These are phyloP conservation scores for Tinea pellionella DNA, from an alignment of 2,888 invertebrate genomes.

Conservation along the genomic window DNA sequence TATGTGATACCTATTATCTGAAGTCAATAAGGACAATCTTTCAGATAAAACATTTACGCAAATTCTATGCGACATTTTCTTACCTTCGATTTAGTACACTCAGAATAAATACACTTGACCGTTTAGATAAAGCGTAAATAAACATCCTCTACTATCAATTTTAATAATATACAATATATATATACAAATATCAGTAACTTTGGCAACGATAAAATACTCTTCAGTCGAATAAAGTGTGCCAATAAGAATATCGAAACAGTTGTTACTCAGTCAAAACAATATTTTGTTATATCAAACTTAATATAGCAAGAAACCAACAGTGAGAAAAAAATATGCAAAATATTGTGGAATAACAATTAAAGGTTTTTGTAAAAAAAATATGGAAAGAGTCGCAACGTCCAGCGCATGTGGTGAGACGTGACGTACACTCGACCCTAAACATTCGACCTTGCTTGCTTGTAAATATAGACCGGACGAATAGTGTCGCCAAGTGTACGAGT, in stretches of 20 bases:
- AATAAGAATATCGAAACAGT: neutral
- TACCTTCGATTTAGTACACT: slow-evolving; percentile 1
- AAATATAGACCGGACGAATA: slow-evolving; percentile 38
- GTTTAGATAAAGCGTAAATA: neutral
- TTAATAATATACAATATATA: neutral
- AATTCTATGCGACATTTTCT: slow-evolving; percentile 36
- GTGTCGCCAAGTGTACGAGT: slow-evolving; percentile 37
- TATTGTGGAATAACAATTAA: too few relatives aligned
- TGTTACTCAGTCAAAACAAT: too few relatives aligned
- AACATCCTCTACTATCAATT: neutral
- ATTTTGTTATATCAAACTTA: too few relatives aligned
- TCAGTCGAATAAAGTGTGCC: neutral
- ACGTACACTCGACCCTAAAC: slow-evolving; percentile 2
- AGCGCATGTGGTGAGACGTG: slow-evolving; percentile 2
- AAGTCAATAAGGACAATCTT: slow-evolving; percentile 19
- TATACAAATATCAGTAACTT: neutral
- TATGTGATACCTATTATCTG: neutral
- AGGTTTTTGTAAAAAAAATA: too few relatives aligned
- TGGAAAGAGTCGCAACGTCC: neutral
- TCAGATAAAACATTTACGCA: slow-evolving; percentile 42
- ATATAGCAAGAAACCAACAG: too few relatives aligned
- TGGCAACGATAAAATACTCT: neutral
- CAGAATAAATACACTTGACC: neutral
- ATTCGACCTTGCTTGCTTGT: slow-evolving; percentile 45
- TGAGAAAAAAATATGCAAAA: too few relatives aligned